phyloP scores from a whole-genome alignment of 1,140 invertebrate genomes.

The Drosophila quadrilineata region DNA sequence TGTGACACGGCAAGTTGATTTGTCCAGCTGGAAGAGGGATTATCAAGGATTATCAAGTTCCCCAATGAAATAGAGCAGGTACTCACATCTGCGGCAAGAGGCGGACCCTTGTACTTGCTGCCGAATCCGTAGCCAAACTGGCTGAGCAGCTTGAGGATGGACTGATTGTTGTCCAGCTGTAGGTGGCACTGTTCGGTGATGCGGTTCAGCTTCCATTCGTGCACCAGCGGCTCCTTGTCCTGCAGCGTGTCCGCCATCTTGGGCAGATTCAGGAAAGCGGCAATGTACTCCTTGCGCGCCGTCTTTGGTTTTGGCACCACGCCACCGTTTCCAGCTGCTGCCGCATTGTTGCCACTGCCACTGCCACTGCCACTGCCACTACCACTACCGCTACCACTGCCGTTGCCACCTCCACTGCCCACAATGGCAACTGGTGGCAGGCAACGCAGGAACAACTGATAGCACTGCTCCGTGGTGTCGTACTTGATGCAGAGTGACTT shows the following conservation, averaged over 20 bases:
- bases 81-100: slow-evolving; percentile 51
- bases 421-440: no score
- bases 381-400: slow-evolving; percentile 17
- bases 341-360: no score
- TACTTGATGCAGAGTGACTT: slow-evolving; percentile 64
- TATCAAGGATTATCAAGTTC: neutral
- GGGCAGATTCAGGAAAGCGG: slow-evolving; percentile 40
- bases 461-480: slow-evolving; percentile 50
- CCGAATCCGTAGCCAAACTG: slow-evolving; percentile 66
- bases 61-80: neutral
- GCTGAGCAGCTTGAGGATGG: slow-evolving; percentile 47
- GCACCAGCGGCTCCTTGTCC: slow-evolving; percentile 52
- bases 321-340: slow-evolving; percentile 14
- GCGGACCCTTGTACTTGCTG: slow-evolving; percentile 41
- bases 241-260: slow-evolving; percentile 34
- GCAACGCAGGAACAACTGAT: slow-evolving; percentile 51
- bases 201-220: slow-evolving; percentile 71
- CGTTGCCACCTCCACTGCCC: slow-evolving; percentile 13
- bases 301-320: slow-evolving; percentile 57
- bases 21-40: slow-evolving; percentile 46
- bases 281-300: slow-evolving; percentile 52
- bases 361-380: slow-evolving; percentile 12
- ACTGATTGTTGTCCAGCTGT: slow-evolving; percentile 50
- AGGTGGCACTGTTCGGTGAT: slow-evolving; percentile 73
- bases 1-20: slow-evolving; percentile 51